Percentiles rank a stretch among this genome's conserved stretches.
phyloP scores from a whole-genome alignment of 2,113 vertebrate species.

The Hypocryptadius cinnamomeus region DNA sequence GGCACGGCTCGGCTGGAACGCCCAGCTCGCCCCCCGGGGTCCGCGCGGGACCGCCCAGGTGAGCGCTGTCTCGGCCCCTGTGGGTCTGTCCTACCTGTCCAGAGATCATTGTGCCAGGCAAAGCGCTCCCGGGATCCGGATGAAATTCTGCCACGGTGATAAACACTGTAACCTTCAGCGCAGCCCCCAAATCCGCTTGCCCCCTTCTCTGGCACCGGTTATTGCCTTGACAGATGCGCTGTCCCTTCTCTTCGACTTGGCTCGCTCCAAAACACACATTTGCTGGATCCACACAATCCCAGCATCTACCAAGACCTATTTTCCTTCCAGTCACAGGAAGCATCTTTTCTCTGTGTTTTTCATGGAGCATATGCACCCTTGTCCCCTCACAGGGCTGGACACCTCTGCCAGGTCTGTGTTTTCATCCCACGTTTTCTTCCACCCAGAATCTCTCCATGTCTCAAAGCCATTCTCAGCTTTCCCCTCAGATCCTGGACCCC shows the following conservation, averaged over 20 bases:
- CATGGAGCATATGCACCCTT: background rate
- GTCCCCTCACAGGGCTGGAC: background rate
- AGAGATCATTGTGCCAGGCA: background rate
- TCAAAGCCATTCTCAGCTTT: background rate
- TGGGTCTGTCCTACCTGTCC: background rate
- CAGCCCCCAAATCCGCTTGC: fast-evolving
- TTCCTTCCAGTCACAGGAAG: background rate
- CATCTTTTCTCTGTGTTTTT: background rate
- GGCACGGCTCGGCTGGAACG: background rate
- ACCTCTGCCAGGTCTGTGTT: background rate
- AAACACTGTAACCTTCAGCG: background rate
- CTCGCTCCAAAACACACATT: background rate
- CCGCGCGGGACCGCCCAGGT: fast-evolving
- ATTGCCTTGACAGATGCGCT: background rate
- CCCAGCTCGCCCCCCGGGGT: fast-evolving
- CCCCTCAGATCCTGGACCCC: background rate
- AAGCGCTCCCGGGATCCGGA: background rate
- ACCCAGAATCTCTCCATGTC: background rate
- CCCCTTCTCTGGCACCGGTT: background rate
- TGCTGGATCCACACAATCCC: background rate
- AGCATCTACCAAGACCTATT: background rate
- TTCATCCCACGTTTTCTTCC: background rate
- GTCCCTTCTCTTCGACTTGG: background rate
- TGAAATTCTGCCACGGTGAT: background rate
- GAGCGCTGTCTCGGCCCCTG: fast-evolving